phyloP scores from a whole-genome alignment of 1,140 invertebrate species.

The Magallana gigas region DNA sequence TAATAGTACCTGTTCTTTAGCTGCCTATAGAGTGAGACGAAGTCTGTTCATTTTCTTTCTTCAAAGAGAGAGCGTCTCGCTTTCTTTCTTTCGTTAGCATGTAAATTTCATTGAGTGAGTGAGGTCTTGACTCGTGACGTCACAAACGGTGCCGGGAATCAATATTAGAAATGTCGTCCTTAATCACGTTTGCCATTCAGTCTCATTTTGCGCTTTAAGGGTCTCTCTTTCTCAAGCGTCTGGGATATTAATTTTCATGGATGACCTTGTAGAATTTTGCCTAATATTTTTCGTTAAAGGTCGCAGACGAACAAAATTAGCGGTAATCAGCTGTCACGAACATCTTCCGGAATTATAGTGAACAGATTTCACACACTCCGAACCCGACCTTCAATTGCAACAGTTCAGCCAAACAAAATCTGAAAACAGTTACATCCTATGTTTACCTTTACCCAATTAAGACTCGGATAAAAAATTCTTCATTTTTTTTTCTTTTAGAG shows the following conservation, averaged over 20 bases:
- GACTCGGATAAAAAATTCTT: neutral
- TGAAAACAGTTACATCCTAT: neutral
- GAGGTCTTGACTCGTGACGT: neutral
- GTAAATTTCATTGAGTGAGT: neutral
- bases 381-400: neutral
- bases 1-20: no score
- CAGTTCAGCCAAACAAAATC: neutral
- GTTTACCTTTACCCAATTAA: neutral
- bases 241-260: constrained; percentile 4
- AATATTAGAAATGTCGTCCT: neutral
- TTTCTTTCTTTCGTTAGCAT: no score
- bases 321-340: constrained; percentile 2
- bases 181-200: neutral
- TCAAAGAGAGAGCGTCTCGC: neutral
- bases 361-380: neutral
- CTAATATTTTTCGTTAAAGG: neutral
- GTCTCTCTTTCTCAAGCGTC: neutral
- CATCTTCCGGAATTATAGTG: neutral
- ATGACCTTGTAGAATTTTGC: neutral
- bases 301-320: neutral
- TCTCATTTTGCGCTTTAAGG: neutral
- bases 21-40: no score
- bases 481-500: neutral
- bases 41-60: constrained; percentile 3
- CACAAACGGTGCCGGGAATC: neutral